Evolutionary conservation across 2,888 invertebrate genomes (phyloP).

Genomic region (Lacanobia wlatinum): DNA sequence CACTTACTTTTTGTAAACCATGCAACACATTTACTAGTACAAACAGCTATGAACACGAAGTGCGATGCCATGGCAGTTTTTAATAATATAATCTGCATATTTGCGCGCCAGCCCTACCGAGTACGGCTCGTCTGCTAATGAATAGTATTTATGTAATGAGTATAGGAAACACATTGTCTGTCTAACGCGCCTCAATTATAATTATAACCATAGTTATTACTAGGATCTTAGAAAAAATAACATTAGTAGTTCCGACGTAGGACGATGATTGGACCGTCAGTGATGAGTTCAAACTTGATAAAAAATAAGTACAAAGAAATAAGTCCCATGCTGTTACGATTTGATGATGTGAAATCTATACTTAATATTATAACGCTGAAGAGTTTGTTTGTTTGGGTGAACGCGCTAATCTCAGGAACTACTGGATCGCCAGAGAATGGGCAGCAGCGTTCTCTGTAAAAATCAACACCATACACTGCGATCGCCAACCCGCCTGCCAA

Average conservation of each 20-base stretch:
- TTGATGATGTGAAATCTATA: too few species aligned
- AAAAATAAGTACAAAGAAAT: not conserved
- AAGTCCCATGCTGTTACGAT: too few species aligned
- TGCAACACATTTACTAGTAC: too few species aligned
- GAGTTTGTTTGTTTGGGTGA: too few species aligned
- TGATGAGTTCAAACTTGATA: not conserved
- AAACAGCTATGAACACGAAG: too few species aligned
- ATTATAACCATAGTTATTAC: conserved; percentile 57
- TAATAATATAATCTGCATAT: conserved; percentile 8
- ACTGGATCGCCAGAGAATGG: too few species aligned
- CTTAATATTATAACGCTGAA: too few species aligned
- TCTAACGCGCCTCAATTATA: conserved; percentile 63
- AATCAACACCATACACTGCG: too few species aligned
- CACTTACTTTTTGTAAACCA: too few species aligned
- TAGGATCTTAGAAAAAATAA: conserved; percentile 32
- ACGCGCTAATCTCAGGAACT: too few species aligned
- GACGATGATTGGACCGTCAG: not conserved
- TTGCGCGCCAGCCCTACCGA: conserved; percentile 61
- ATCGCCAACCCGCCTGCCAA: too few species aligned
- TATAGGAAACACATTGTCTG: conserved; percentile 76
- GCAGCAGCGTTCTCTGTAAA: too few species aligned
- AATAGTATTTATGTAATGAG: conserved; percentile 78
- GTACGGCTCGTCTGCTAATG: conserved; percentile 71
- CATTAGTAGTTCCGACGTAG: not conserved
- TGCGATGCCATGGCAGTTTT: not conserved